Base-by-base conservation (phyloP, 2,113 vertebrate species). In the Noctilio leporinus region DNA sequence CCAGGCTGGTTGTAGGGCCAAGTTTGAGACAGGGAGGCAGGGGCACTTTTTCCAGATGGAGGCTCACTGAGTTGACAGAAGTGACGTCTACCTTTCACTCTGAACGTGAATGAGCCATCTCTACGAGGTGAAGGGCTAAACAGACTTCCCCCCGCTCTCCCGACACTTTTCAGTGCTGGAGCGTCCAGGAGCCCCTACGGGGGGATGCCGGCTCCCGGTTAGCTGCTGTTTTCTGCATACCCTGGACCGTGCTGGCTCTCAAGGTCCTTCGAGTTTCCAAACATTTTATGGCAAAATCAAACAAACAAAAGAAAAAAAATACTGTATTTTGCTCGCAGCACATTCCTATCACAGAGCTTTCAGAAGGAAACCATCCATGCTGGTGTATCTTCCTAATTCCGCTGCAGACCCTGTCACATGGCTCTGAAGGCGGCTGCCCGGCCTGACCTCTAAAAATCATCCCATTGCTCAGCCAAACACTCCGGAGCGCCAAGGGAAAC, bases 401-500 rank as follows among this genome's bases (percentile, higher is more conserved):
- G 15, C 57, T 72, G 62, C 45, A 86, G 62, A 86, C 62, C 47
- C 26, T 83, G 78, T 77, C 65, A 53, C 24, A 51, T 5, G 47
- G 19, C 57, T 85, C 69, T 84, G 72, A 92, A 45, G 87, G 33
- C n/a, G 65, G 45, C 77, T 86, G 67, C 76, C 38, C 67, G n/a
- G 35, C 38, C 73, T 91, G 73, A 91, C 87, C 82, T 95, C 89
- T 90, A 88, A 69, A 93, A 95, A 73, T 43, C 77, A 35, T 93
- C 73, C 91, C 94, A n/a, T 70, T 92, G 72, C 92, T 96, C 92
- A 95, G 91, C 85, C 72, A 95, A 96, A 84, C 40, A 80, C 22
- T 16, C 7, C 45, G 19, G 47, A 73, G 67, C 86, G 85, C 92
- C 96, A 97, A 96, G 75, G 90, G 86, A 95, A 97, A 96, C 88